Conservation (phyloP, 2,797 vertebrate genomes). For the Eospalax fontanierii region DNA sequence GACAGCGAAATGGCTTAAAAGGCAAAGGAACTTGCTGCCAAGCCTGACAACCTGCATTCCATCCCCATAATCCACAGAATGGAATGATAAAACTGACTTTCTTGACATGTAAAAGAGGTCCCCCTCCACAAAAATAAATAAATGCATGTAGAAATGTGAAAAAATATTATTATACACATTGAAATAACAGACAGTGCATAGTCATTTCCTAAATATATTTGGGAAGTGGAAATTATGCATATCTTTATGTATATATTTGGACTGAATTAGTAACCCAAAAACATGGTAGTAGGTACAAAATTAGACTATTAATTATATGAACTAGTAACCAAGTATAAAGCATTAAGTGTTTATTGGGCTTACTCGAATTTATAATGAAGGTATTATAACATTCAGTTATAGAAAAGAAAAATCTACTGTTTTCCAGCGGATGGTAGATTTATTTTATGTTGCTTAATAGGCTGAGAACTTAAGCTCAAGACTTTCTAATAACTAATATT, state of each 20-base stretch:
- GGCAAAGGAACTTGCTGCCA: too few species aligned
- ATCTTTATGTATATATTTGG: not conserved
- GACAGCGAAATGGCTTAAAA: too few species aligned
- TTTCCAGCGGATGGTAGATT: not conserved
- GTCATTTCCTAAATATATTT: not conserved
- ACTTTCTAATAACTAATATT: not conserved
- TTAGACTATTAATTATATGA: constrained; percentile 36
- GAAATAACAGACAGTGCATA: not conserved
- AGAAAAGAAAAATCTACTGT: not conserved
- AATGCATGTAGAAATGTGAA: not conserved
- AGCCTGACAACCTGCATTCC: too few species aligned
- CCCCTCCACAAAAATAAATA: too few species aligned
- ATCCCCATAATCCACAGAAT: too few species aligned
- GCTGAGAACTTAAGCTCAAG: not conserved
- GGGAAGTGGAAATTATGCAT: not conserved
- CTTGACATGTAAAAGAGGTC: too few species aligned
- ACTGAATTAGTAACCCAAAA: not conserved
- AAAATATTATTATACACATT: not conserved
- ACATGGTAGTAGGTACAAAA: not conserved
- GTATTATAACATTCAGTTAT: not conserved
- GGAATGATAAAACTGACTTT: too few species aligned
- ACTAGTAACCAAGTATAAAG: not conserved
- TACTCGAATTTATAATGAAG: not conserved
- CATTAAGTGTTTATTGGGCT: not conserved
- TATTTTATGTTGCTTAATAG: not conserved